These are phyloP conservation scores for Poecilia velifera DNA, from an alignment of 2,797 vertebrate species.

Conservation along the genomic window DNA sequence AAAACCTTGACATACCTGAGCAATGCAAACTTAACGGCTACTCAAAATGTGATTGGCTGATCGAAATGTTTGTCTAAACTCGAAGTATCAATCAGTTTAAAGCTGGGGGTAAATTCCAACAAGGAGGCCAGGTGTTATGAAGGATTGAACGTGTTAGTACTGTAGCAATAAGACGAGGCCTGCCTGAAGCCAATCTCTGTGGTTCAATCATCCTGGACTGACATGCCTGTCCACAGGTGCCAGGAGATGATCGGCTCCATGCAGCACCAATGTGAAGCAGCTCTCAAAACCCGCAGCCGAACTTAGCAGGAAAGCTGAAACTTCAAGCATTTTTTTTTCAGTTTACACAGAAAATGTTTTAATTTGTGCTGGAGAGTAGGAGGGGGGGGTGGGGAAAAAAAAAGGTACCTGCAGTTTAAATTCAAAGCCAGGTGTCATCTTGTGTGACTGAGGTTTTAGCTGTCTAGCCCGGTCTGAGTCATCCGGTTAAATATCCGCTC, in stretches of 20 bases:
- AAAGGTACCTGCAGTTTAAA: background rate
- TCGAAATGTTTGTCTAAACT: background rate
- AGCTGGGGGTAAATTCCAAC: background rate
- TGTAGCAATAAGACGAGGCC: background rate
- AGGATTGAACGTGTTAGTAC: background rate
- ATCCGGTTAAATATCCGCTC: constrained; percentile 41
- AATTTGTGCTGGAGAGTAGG: background rate
- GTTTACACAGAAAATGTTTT: background rate
- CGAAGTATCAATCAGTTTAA: background rate
- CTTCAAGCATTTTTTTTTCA: background rate
- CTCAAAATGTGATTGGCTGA: background rate
- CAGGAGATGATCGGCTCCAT: background rate
- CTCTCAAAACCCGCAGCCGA: background rate
- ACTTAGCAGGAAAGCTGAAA: background rate
- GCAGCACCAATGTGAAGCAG: background rate
- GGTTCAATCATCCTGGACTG: background rate
- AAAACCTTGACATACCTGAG: background rate
- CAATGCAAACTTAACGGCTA: background rate
- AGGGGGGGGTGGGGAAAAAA: background rate
- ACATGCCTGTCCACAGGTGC: background rate
- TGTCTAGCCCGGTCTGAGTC: constrained; percentile 43
- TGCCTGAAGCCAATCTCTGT: background rate
- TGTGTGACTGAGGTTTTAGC: constrained; percentile 11
- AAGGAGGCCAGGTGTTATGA: background rate
- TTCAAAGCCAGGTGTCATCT: constrained; percentile 26